These are phyloP conservation scores for Lacerta agilis DNA, from an alignment of 2,797 vertebrate genomes.

Conservation along the genomic window DNA sequence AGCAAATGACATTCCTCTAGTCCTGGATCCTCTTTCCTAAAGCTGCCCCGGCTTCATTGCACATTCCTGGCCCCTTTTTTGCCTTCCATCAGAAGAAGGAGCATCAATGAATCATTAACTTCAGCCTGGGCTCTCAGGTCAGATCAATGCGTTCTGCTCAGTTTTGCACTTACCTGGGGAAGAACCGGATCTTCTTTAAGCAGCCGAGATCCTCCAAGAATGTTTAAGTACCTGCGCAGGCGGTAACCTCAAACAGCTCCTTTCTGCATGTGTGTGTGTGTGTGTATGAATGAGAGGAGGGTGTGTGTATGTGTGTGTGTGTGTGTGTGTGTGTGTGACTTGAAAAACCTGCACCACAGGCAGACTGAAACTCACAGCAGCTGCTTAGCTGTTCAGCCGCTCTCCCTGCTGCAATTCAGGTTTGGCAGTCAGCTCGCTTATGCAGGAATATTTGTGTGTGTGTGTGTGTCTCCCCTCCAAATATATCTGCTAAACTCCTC, in stretches of 20 bases:
- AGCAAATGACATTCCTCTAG: not conserved
- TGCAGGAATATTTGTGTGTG: constrained; percentile 16
- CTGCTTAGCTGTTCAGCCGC: constrained; percentile 47
- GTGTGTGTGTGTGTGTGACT: constrained; percentile 61
- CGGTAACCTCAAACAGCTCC: constrained; percentile 40
- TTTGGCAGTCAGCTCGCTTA: constrained; percentile 62
- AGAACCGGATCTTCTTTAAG: constrained; percentile 26
- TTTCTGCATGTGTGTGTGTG: constrained; percentile 47
- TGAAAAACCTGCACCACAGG: constrained; percentile 79
- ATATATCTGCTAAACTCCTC: constrained; percentile 1
- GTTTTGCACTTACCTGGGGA: constrained; percentile 71
- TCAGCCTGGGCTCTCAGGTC: not conserved
- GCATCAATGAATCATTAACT: not conserved
- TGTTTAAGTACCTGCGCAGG: constrained; percentile 70
- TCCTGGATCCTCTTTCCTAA: not conserved
- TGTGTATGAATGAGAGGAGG: not conserved
- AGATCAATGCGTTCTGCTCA: constrained; percentile 17
- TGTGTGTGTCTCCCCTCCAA: constrained; percentile 7
- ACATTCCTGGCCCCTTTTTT: not conserved
- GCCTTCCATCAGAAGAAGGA: not conserved
- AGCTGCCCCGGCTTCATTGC: not conserved
- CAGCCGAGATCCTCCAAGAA: constrained; percentile 36
- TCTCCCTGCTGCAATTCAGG: constrained; percentile 76
- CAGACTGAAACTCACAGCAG: constrained; percentile 55
- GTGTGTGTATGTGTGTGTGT: constrained; percentile 41